These are phyloP conservation scores for Ptychodera flava DNA, from an alignment of 35 echinoderm and acorn worm species.

Conservation along the genomic window DNA sequence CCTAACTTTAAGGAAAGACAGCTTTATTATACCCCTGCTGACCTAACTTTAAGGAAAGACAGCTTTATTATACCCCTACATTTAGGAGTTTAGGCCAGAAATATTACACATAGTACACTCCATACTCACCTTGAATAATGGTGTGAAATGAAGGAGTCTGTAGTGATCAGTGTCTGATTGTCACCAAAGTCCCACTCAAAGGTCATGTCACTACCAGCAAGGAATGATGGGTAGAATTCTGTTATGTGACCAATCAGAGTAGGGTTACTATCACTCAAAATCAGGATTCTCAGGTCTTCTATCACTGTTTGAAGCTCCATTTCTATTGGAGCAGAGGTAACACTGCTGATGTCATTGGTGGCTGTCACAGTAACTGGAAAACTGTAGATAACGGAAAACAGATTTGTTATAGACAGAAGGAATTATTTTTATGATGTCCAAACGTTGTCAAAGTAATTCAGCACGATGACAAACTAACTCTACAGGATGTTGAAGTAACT, in stretches of 20 bases:
- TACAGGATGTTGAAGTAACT: no score
- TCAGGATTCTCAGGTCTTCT: slow-evolving; percentile 28
- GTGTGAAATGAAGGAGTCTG: slow-evolving; percentile 14
- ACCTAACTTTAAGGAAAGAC: no score
- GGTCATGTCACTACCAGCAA: slow-evolving; percentile 56
- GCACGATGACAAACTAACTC: no score
- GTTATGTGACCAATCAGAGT: slow-evolving; percentile 35
- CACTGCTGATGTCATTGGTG: slow-evolving; percentile 52
- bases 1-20: no score
- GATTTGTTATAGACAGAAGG: no score
- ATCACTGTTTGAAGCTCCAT: slow-evolving; percentile 50
- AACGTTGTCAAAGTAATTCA: no score
- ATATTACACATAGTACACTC: no score
- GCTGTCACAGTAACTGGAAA: slow-evolving; percentile 70
- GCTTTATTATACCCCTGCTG: no score
- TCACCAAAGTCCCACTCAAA: slow-evolving; percentile 83
- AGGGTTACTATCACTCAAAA: background rate
- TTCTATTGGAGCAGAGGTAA: slow-evolving; percentile 47
- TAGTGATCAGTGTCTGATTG: slow-evolving; percentile 11
- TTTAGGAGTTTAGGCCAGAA: no score
- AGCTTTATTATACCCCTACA: no score
- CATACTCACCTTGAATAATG: slow-evolving; percentile 59
- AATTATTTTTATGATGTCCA: no score
- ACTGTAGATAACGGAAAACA: slow-evolving; percentile 18
- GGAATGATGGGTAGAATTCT: slow-evolving; percentile 16